Conservation (phyloP, 92 coral and sea anemone genomes). For the Heteractis magnifica region DNA sequence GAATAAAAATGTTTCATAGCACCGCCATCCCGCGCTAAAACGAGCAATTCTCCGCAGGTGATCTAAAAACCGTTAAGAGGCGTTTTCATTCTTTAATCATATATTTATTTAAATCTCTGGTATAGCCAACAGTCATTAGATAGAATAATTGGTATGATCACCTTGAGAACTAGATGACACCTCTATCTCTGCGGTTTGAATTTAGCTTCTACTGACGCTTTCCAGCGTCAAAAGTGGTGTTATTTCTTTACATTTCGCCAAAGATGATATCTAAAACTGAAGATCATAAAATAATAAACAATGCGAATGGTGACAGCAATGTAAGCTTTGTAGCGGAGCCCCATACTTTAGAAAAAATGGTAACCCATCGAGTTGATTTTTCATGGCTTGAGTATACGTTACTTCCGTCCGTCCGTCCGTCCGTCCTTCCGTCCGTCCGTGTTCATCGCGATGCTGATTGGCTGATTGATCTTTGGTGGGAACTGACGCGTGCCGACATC, state of each 20-base stretch:
- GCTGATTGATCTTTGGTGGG: too few species aligned
- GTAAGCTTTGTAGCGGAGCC: neutral
- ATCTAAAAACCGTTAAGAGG: neutral
- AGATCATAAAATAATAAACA: neutral
- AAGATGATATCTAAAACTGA: neutral
- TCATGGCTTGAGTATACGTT: too few species aligned
- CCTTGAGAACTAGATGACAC: neutral
- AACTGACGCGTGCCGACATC: too few species aligned
- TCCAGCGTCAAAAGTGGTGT: neutral
- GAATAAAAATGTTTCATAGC: neutral
- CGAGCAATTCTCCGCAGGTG: neutral
- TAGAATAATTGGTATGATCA: neutral
- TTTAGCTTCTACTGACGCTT: neutral
- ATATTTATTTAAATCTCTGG: neutral
- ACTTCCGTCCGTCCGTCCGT: too few species aligned
- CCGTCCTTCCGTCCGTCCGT: too few species aligned
- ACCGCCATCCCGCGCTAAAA: neutral
- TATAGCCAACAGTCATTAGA: neutral
- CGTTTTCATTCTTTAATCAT: neutral
- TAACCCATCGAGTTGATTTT: too few species aligned
- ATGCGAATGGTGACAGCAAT: neutral
- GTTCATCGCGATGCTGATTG: too few species aligned
- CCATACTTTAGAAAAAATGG: too few species aligned
- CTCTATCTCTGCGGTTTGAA: neutral
- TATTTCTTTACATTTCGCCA: neutral